Evolutionary conservation across 2,113 vertebrate species (phyloP).

Genomic region (Salvelinus namaycush): DNA sequence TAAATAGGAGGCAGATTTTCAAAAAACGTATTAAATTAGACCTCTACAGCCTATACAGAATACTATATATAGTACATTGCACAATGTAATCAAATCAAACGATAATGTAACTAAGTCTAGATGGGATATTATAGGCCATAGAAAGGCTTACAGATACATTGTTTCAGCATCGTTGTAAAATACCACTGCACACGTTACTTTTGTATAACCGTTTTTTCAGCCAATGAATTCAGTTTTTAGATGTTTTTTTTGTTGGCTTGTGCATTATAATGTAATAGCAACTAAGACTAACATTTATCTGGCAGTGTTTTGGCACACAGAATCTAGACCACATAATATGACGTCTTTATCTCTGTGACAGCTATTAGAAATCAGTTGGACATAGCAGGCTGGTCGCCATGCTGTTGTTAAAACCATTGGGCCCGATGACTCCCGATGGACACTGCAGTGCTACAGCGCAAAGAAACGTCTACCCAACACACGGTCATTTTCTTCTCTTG

Average conservation of each 20-base stretch:
- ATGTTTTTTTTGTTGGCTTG: too few relatives aligned
- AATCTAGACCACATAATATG: background rate
- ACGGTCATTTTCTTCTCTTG: background rate
- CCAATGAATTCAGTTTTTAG: background rate
- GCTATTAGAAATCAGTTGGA: conserved; percentile 42
- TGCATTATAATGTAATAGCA: background rate
- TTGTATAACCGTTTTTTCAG: background rate
- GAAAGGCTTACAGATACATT: background rate
- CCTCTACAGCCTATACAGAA: too few relatives aligned
- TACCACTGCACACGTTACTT: background rate
- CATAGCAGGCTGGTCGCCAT: conserved; percentile 64
- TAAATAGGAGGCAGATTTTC: too few relatives aligned
- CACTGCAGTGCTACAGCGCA: conserved; percentile 58
- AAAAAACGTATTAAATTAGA: too few relatives aligned
- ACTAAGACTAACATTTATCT: too few relatives aligned
- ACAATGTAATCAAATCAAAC: too few relatives aligned
- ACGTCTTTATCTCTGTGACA: conserved; percentile 31
- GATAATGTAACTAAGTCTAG: too few relatives aligned
- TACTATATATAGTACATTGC: too few relatives aligned
- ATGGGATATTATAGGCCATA: too few relatives aligned
- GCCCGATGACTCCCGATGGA: conserved; percentile 39
- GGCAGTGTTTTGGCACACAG: background rate
- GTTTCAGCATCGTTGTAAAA: background rate
- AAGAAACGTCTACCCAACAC: background rate
- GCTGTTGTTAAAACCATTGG: conserved; percentile 75